A percentile compares a stretch with the other conserved stretches of the same genome.
These are phyloP conservation scores for Caenorhabditis japonica DNA, from an alignment of 2,888 invertebrate genomes.

Conservation along the genomic window DNA sequence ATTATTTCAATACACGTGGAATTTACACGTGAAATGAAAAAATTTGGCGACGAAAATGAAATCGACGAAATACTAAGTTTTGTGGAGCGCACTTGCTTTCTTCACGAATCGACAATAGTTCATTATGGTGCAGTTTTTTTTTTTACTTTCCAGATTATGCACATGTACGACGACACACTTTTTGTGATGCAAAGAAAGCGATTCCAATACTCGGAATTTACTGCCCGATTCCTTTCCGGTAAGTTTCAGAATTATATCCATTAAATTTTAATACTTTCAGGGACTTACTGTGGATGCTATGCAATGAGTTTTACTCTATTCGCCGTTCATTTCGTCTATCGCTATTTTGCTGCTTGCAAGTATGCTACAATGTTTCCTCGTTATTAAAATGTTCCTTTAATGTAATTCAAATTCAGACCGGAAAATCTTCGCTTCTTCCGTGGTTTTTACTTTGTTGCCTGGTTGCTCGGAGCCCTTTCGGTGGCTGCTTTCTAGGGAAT, in stretches of 20 bases:
- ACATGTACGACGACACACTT: slow-evolving; percentile 41
- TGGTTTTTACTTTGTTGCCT: slow-evolving; percentile 14
- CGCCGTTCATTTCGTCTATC: slow-evolving; percentile 41
- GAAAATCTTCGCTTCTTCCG: slow-evolving; percentile 22
- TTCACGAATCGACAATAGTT: no score
- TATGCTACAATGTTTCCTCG: background rate
- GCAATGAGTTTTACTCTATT: slow-evolving; percentile 39
- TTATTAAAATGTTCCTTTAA: background rate
- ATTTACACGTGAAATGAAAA: no score
- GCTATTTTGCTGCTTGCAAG: slow-evolving; percentile 43
- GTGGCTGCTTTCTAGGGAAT: slow-evolving; percentile 26
- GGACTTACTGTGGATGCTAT: slow-evolving; percentile 37
- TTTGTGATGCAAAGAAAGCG: slow-evolving; percentile 42
- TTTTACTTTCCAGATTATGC: slow-evolving; percentile 31
- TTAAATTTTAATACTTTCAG: slow-evolving; percentile 4
- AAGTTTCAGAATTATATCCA: background rate
- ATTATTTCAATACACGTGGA: background rate
- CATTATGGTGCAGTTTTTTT: no score
- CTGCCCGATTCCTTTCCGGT: slow-evolving; percentile 29
- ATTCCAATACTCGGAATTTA: slow-evolving; percentile 21
- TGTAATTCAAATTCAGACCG: slow-evolving; percentile 17
- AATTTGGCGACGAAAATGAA: no score
- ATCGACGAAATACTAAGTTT: no score
- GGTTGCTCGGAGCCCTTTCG: slow-evolving; percentile 14
- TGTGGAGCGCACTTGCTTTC: no score